Conservation (phyloP, 1,140 invertebrate genomes). For the Antheraea pernyi region DNA sequence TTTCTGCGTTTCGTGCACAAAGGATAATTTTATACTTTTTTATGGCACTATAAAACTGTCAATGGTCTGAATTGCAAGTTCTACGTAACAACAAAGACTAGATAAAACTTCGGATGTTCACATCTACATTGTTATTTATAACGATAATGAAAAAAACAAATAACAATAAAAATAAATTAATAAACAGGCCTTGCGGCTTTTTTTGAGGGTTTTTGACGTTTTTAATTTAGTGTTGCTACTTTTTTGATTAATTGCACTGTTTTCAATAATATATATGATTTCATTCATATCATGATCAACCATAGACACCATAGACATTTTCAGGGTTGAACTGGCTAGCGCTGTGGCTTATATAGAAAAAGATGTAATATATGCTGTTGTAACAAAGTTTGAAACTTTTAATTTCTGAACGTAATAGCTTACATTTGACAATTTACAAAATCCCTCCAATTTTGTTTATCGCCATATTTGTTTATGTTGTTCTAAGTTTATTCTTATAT, state of each 20-base stretch:
- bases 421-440: background rate
- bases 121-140: conserved; percentile 47
- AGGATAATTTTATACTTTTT: conserved; percentile 61
- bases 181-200: conserved; percentile 56
- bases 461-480: background rate
- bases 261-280: conserved; percentile 53
- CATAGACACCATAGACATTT: background rate
- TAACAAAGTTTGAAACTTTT: too few relatives aligned
- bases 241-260: conserved; percentile 65
- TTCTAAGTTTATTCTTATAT: too few relatives aligned
- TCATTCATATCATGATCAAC: conserved; percentile 43
- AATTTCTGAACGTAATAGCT: conserved; percentile 9
- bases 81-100: conserved; percentile 59
- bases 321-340: background rate
- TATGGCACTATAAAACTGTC: conserved; percentile 65
- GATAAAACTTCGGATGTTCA: conserved; percentile 53
- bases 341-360: too few relatives aligned
- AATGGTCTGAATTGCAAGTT: conserved; percentile 38
- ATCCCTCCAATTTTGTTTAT: conserved; percentile 11
- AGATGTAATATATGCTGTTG: too few relatives aligned
- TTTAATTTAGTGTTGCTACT: conserved; percentile 70
- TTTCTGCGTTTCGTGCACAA: conserved; percentile 41
- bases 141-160: conserved; percentile 64
- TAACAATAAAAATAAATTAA: conserved; percentile 72
- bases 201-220: conserved; percentile 70